Evolutionary conservation across 2,113 vertebrate genomes (phyloP).

Genomic region (Scomber colias): DNA sequence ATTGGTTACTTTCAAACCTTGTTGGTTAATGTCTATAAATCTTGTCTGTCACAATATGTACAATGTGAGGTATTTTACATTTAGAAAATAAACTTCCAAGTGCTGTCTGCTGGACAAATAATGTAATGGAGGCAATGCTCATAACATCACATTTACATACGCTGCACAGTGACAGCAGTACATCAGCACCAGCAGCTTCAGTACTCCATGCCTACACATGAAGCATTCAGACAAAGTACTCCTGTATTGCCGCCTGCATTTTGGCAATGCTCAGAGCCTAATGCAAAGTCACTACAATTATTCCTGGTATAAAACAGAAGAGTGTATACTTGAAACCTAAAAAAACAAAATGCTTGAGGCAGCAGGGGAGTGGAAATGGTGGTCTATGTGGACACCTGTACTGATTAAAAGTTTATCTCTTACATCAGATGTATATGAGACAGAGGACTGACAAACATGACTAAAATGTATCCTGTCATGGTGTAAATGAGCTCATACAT

Average conservation of each 20-base stretch:
- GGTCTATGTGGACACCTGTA: no score
- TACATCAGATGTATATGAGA: no score
- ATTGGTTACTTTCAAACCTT: not conserved
- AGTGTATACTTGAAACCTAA: no score
- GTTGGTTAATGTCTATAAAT: not conserved
- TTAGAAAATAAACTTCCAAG: not conserved
- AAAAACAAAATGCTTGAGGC: no score
- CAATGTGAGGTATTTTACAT: not conserved
- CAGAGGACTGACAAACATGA: no score
- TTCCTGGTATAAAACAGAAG: no score
- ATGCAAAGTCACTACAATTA: not conserved
- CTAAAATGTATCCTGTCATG: no score
- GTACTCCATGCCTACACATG: not conserved
- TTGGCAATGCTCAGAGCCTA: not conserved
- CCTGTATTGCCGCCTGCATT: not conserved
- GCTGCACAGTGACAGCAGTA: no score
- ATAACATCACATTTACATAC: no score
- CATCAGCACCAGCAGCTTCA: not conserved
- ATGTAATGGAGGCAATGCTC: not conserved
- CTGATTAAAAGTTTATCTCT: no score
- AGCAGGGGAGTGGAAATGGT: no score
- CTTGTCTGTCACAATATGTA: not conserved
- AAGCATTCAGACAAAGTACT: not conserved
- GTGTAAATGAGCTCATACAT: conserved; percentile 3
- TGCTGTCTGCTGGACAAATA: conserved; percentile 3